Percentiles rank a stretch among this genome's conserved stretches.
Conservation (phyloP, 2,888 invertebrate genomes). For the Malthinus seriepunctatus region DNA sequence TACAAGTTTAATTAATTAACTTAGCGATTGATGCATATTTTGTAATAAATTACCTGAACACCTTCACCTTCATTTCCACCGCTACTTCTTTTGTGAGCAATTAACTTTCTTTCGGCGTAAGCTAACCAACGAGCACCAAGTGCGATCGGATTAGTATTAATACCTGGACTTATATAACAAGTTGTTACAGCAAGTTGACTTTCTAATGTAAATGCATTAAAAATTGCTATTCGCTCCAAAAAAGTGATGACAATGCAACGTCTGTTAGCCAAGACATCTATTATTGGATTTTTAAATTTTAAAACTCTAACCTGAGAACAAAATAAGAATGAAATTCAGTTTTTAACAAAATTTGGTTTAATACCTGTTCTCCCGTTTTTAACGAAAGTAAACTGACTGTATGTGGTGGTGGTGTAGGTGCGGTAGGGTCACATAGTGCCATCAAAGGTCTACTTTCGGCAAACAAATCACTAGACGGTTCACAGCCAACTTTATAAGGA, state of each 20-base stretch:
- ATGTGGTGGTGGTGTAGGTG: conserved; percentile 77
- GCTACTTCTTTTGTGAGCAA: conserved; percentile 76
- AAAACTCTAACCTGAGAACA: conserved; percentile 75
- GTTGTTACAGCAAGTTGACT: conserved; percentile 86
- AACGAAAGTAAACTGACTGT: conserved; percentile 85
- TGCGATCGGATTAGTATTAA: conserved; percentile 79
- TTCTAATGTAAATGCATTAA: conserved; percentile 86
- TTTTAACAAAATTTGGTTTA: conserved; percentile 1
- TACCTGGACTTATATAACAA: conserved; percentile 86
- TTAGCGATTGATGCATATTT: too few species aligned
- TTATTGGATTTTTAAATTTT: conserved; percentile 88
- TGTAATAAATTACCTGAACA: conserved; percentile 49
- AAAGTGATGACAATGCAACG: conserved; percentile 87
- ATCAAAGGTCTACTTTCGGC: conserved; percentile 83
- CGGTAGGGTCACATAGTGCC: conserved; percentile 86
- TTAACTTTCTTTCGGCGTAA: conserved; percentile 84
- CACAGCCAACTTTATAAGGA: conserved; percentile 58
- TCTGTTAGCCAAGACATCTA: conserved; percentile 87
- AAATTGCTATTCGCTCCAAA: conserved; percentile 86
- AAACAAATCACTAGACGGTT: conserved; percentile 69
- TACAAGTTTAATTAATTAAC: conserved; percentile 55
- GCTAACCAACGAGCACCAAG: conserved; percentile 85
- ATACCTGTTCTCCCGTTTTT: conserved; percentile 75
- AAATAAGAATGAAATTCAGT: not conserved
- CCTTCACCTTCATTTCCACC: conserved; percentile 77